Evolutionary conservation across 1,140 invertebrate species (phyloP).

Genomic region (Drosophila saltans): DNA sequence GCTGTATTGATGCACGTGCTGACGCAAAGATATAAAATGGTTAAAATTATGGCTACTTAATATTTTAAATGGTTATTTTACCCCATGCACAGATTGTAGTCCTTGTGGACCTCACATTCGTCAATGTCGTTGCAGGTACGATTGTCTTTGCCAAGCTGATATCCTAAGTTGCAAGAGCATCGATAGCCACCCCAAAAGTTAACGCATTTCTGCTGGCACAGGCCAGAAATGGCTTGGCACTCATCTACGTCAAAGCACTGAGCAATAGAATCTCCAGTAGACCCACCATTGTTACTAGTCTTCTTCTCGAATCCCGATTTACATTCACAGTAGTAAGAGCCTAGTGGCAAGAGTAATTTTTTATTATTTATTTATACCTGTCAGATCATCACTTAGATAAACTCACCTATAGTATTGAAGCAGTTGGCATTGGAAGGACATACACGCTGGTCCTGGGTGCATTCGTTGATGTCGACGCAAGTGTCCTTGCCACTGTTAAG

Average conservation of each 20-base stretch:
- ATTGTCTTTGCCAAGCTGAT: conserved; percentile 88
- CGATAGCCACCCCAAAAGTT: conserved; percentile 93
- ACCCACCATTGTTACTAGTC: neutral
- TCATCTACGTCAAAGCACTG: conserved; percentile 88
- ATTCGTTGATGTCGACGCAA: conserved; percentile 96
- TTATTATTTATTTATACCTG: neutral
- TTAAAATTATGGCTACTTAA: neutral
- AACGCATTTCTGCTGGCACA: conserved; percentile 93
- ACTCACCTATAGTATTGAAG: conserved; percentile 87
- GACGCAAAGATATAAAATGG: neutral
- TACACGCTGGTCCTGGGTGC: conserved; percentile 84
- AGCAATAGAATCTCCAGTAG: conserved; percentile 76
- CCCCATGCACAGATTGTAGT: conserved; percentile 90
- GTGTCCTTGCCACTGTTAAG: conserved; percentile 82
- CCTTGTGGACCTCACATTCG: conserved; percentile 91
- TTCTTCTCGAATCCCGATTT: conserved; percentile 88
- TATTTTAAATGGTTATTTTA: conserved; percentile 4
- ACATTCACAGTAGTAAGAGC: conserved; percentile 92
- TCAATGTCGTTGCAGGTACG: conserved; percentile 93
- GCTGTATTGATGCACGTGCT: conserved; percentile 92
- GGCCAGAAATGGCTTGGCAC: conserved; percentile 85
- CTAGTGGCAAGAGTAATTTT: conserved; percentile 80
- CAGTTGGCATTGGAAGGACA: conserved; percentile 87
- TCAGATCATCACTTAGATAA: neutral
- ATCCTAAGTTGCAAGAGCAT: conserved; percentile 91